Percentiles rank a stretch among this genome's conserved stretches.
These are phyloP conservation scores for Macropis europaea DNA, from an alignment of 2,888 invertebrate species.

Conservation along the genomic window DNA sequence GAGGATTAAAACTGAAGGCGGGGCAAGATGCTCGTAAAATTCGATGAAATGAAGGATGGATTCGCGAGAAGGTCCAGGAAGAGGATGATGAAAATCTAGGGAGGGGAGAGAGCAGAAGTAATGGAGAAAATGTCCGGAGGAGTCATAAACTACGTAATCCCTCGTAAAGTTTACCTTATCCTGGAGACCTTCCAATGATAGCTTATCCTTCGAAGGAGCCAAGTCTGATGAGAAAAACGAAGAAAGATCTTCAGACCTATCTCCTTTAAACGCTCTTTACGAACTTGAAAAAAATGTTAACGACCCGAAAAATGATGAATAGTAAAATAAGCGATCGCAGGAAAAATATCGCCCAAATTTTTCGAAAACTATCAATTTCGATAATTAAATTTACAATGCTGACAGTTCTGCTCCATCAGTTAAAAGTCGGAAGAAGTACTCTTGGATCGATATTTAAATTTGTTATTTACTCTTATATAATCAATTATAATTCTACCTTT, in stretches of 20 bases:
- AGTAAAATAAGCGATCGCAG: no score
- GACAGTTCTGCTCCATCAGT: no score
- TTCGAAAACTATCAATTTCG: no score
- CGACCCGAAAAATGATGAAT: no score
- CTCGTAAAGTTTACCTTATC: constrained; percentile 72
- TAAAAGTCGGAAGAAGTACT: no score
- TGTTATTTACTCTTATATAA: no score
- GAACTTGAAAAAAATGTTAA: no score
- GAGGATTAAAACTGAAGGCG: neutral
- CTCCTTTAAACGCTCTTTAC: no score
- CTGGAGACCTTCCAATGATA: constrained; percentile 44
- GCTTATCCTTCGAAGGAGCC: constrained; percentile 25
- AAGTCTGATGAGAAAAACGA: constrained; percentile 30
- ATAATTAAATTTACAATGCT: no score
- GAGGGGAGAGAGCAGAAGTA: constrained; percentile 33
- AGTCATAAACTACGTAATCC: constrained; percentile 76
- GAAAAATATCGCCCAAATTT: no score
- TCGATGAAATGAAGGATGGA: neutral
- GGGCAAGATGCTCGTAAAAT: constrained; percentile 30
- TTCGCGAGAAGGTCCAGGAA: constrained; percentile 2
- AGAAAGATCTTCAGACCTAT: neutral
- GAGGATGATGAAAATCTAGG: constrained; percentile 13
- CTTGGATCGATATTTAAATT: no score
- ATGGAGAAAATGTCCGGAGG: constrained; percentile 58
- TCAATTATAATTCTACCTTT: no score